Conservation (phyloP, 2,888 invertebrate genomes). For the Watsonalla cultraria region DNA sequence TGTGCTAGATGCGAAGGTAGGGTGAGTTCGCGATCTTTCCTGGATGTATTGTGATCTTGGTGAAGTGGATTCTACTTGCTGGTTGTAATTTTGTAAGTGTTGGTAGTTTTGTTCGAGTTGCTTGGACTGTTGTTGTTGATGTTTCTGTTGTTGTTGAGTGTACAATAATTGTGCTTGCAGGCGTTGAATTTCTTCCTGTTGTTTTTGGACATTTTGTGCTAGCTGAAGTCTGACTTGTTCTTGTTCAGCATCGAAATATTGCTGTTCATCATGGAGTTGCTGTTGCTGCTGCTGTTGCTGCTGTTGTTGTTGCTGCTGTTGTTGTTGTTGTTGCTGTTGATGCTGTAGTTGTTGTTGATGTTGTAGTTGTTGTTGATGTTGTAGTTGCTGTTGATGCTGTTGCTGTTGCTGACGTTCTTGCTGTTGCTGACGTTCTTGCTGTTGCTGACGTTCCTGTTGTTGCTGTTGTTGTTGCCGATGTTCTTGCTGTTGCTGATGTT, state of each 20-base stretch:
- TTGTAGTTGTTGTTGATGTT: constrained; percentile 35
- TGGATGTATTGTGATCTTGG: constrained; percentile 60
- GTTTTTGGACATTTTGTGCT: constrained; percentile 70
- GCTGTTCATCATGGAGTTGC: constrained; percentile 52
- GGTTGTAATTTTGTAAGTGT: constrained; percentile 34
- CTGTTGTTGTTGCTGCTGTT: constrained; percentile 34
- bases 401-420: constrained; percentile 22
- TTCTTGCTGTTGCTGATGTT: constrained; percentile 22
- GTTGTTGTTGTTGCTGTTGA: constrained; percentile 39
- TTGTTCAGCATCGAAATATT: constrained; percentile 58
- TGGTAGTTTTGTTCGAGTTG: constrained; percentile 31
- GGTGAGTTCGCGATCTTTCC: constrained; percentile 57
- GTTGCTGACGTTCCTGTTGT: constrained; percentile 21
- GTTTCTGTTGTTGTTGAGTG: constrained; percentile 62
- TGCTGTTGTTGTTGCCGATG: constrained; percentile 22
- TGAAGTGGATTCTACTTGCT: constrained; percentile 52
- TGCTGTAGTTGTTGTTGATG: constrained; percentile 37
- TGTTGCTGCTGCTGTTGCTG: constrained; percentile 25
- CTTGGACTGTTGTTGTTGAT: constrained; percentile 37
- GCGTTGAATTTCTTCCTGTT: constrained; percentile 74
- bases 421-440: constrained; percentile 20
- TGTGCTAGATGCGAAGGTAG: constrained; percentile 47
- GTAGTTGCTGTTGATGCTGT: constrained; percentile 26
- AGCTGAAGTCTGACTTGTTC: constrained; percentile 63
- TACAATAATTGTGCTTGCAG: constrained; percentile 61